Evolutionary conservation across 2,888 invertebrate genomes (phyloP).

Genomic region (Empis livida): DNA sequence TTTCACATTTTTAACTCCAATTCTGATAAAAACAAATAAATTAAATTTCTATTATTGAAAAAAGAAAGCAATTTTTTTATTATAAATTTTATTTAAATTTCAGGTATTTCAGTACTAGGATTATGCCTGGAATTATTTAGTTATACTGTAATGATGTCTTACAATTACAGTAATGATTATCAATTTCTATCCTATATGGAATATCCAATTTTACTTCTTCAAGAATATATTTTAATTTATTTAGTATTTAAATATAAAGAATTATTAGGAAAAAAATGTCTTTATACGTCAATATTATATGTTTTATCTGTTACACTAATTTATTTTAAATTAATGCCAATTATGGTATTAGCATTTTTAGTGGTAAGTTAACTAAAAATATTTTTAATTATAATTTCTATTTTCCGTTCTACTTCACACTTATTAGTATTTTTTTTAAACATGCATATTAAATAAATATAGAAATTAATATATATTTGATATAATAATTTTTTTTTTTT

Average conservation of each 20-base stretch:
- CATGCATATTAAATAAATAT: too few relatives aligned
- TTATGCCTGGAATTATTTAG: conserved; percentile 43
- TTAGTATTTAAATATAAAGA: conserved; percentile 56
- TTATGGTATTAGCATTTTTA: conserved; percentile 28
- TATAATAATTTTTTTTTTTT: neutral
- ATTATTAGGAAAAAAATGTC: conserved; percentile 36
- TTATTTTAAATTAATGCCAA: conserved; percentile 29
- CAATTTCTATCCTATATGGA: conserved; percentile 67
- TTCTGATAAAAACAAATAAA: neutral
- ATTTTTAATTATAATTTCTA: neutral
- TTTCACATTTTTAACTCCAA: neutral
- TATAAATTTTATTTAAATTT: conserved; percentile 1
- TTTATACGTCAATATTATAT: conserved; percentile 34
- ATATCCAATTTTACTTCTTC: conserved; percentile 65
- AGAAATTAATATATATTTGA: too few relatives aligned
- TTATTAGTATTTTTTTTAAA: too few relatives aligned
- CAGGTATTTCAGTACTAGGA: conserved; percentile 32
- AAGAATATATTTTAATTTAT: conserved; percentile 60
- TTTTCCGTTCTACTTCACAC: too few relatives aligned
- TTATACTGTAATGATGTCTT: conserved; percentile 66
- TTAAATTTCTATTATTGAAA: too few relatives aligned
- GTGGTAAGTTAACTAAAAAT: conserved; percentile 28
- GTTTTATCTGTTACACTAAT: conserved; percentile 36
- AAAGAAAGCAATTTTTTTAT: too few relatives aligned
- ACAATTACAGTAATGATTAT: conserved; percentile 64